These are phyloP conservation scores for Pomacea maculata DNA, from an alignment of 1,140 invertebrate genomes.

Conservation along the genomic window DNA sequence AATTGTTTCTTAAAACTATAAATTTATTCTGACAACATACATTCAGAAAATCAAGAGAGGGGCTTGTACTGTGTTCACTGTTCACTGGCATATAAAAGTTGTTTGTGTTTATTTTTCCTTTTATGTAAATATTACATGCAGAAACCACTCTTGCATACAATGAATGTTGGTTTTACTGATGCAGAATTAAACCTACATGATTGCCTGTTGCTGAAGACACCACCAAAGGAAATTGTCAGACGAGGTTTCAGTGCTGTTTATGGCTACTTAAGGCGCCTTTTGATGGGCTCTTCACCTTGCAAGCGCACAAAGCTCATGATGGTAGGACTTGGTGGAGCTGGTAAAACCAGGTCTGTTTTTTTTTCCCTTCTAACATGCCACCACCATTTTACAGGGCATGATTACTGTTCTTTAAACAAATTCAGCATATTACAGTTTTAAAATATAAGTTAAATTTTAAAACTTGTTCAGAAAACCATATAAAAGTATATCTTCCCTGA, in stretches of 20 bases:
- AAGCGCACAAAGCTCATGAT: constrained; percentile 64
- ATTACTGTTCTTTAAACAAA: too few species aligned
- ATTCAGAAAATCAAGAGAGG: too few species aligned
- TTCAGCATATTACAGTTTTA: too few species aligned
- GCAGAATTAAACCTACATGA: constrained; percentile 49
- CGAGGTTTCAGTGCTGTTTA: constrained; percentile 54
- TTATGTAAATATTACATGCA: not conserved
- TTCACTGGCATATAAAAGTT: not conserved
- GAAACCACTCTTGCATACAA: not conserved
- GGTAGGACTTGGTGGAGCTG: constrained; percentile 64
- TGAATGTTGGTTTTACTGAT: constrained; percentile 7
- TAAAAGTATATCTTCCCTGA: too few species aligned
- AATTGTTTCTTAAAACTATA: too few species aligned
- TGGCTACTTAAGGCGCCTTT: constrained; percentile 56
- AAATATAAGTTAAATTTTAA: too few species aligned
- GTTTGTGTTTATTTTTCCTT: constrained; percentile 3
- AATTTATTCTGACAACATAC: too few species aligned
- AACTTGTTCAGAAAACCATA: too few species aligned
- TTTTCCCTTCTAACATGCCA: too few species aligned
- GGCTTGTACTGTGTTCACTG: not conserved
- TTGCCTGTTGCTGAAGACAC: constrained; percentile 59
- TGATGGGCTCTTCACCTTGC: constrained; percentile 54
- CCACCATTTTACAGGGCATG: too few species aligned
- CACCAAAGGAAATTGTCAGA: constrained; percentile 59
- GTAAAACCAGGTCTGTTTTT: constrained; percentile 61